Conservation (phyloP, 2,113 vertebrate species). For the Lonchura striata region DNA sequence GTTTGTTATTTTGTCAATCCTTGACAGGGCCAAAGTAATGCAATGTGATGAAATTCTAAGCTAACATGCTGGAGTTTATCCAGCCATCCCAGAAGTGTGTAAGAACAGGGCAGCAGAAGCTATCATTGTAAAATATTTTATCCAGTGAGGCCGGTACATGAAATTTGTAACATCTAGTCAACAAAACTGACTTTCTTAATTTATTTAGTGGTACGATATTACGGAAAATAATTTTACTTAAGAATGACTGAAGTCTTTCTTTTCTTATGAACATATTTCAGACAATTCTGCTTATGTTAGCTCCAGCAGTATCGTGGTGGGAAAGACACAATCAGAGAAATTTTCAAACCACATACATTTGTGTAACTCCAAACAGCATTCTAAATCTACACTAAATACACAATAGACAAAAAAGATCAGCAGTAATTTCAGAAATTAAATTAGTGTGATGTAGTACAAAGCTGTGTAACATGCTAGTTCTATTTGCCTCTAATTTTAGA, state of each 20-base stretch:
- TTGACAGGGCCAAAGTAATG: background rate
- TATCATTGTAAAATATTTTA: background rate
- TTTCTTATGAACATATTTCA: background rate
- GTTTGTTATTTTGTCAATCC: background rate
- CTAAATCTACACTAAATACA: background rate
- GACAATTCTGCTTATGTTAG: background rate
- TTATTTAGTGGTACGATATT: background rate
- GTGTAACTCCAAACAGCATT: background rate
- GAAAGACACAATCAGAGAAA: background rate
- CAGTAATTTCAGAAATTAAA: background rate
- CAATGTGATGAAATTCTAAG: background rate
- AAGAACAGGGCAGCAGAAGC: background rate
- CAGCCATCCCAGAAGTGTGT: background rate
- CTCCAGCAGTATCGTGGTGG: background rate
- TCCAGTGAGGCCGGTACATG: background rate
- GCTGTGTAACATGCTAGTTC: background rate
- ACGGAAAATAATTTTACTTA: background rate
- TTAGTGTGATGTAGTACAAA: background rate
- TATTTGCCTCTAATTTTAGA: background rate
- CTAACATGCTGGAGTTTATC: background rate
- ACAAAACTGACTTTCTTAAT: background rate
- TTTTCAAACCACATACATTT: background rate
- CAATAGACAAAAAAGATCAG: background rate
- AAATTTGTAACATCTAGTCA: background rate
- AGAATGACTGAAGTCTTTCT: background rate